Conservation (phyloP, 2,797 vertebrate genomes). For the Eulemur mongoz region DNA sequence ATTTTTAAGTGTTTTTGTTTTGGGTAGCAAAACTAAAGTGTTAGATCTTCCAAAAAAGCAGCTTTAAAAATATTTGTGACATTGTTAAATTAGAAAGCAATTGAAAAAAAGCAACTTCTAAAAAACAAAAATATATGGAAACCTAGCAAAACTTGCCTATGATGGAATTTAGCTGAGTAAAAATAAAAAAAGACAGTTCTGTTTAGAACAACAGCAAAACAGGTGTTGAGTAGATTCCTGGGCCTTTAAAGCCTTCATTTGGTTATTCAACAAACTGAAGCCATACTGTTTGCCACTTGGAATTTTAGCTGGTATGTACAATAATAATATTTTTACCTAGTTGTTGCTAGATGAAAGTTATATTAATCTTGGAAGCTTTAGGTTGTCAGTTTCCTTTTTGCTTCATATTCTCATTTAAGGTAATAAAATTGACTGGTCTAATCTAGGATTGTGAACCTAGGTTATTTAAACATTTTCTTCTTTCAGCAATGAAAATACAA, state of each 20-base stretch:
- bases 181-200: neutral
- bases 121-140: conserved; percentile 38
- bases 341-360: neutral
- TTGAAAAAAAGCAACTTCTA: neutral
- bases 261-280: conserved; percentile 23
- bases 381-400: neutral
- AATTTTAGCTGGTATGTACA: neutral
- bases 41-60: neutral
- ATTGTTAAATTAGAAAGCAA: conserved; percentile 18
- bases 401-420: neutral
- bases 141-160: neutral
- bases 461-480: conserved; percentile 32
- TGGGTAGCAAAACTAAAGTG: neutral
- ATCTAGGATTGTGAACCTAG: neutral
- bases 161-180: conserved; percentile 20
- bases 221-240: neutral
- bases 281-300: neutral
- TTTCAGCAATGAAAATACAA: conserved; percentile 35
- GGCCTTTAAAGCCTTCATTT: neutral
- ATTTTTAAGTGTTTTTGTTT: conserved; percentile 18
- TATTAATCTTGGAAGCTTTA: neutral
- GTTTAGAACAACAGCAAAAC: conserved; percentile 1
- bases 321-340: neutral
- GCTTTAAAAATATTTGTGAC: neutral
- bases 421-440: neutral